Conservation (phyloP, 2,888 invertebrate species). For the Helleia helle region DNA sequence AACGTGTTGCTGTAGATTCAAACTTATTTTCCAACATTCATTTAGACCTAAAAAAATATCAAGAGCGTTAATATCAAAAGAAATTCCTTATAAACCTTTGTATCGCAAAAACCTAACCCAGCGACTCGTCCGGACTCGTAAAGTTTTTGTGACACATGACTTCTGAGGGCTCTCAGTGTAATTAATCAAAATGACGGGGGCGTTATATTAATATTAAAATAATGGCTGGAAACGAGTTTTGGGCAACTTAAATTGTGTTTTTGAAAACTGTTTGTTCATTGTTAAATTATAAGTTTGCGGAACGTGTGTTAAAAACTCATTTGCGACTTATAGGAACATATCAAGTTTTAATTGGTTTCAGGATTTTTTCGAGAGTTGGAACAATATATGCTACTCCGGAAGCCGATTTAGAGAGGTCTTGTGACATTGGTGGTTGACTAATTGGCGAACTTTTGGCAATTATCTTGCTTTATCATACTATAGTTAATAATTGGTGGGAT, state of each 20-base stretch:
- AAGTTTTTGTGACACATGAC: constrained; percentile 53
- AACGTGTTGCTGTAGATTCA: no score
- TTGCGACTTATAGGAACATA: not conserved
- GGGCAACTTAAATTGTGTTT: constrained; percentile 10
- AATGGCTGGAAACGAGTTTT: constrained; percentile 8
- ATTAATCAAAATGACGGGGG: constrained; percentile 45
- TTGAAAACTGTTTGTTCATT: constrained; percentile 10
- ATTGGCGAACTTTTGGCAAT: no score
- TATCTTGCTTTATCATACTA: no score
- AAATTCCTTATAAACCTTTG: constrained; percentile 13
- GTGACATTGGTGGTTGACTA: no score
- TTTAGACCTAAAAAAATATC: no score
- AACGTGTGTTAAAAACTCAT: not conserved
- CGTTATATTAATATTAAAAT: no score
- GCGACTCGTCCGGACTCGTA: constrained; percentile 22
- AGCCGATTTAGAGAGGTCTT: no score
- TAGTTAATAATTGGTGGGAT: no score
- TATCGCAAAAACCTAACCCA: constrained; percentile 8
- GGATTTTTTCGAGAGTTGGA: no score
- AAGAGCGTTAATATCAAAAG: constrained; percentile 9
- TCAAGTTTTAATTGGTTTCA: no score
- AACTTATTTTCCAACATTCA: no score
- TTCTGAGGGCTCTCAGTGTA: constrained; percentile 50
- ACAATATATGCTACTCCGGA: no score
- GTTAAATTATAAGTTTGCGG: constrained; percentile 1